phyloP scores from a whole-genome alignment of 2,888 invertebrate species.

The Sisyra nigra region DNA sequence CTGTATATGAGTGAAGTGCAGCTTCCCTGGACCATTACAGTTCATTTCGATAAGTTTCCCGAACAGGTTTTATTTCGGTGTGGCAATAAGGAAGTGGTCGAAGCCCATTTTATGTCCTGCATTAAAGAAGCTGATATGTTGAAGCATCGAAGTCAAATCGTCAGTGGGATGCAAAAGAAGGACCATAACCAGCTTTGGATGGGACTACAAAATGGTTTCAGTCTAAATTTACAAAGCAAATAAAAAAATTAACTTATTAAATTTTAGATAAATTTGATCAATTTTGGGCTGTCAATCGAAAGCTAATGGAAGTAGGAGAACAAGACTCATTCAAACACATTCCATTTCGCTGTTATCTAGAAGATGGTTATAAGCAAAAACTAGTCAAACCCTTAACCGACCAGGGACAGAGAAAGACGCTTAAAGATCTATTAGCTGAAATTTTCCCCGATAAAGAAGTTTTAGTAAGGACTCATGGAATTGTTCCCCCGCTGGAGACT shows the following conservation, averaged over 20 bases:
- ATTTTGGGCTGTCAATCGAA: constrained; percentile 94
- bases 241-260: too few relatives aligned
- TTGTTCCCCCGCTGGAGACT: constrained; percentile 71
- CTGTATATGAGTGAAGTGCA: constrained; percentile 48
- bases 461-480: constrained; percentile 73
- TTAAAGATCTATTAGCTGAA: constrained; percentile 54
- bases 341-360: constrained; percentile 68
- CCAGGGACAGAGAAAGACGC: constrained; percentile 54
- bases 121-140: constrained; percentile 97
- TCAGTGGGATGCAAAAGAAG: constrained; percentile 85
- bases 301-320: constrained; percentile 80
- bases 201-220: constrained; percentile 81
- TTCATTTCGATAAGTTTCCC: constrained; percentile 91
- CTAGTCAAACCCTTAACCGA: constrained; percentile 59
- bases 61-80: constrained; percentile 78
- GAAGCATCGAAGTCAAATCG: constrained; percentile 83
- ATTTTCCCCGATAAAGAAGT: constrained; percentile 48
- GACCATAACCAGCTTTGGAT: constrained; percentile 95
- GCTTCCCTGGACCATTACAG: constrained; percentile 85
- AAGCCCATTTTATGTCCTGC: constrained; percentile 87
- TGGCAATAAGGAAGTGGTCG: constrained; percentile 77
- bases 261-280: constrained; percentile 90
- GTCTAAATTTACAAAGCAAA: constrained; percentile 3
- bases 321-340: constrained; percentile 77
- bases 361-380: constrained; percentile 57